Conservation (phyloP, 1,140 invertebrate species). For the Aphelenchoides besseyi region DNA sequence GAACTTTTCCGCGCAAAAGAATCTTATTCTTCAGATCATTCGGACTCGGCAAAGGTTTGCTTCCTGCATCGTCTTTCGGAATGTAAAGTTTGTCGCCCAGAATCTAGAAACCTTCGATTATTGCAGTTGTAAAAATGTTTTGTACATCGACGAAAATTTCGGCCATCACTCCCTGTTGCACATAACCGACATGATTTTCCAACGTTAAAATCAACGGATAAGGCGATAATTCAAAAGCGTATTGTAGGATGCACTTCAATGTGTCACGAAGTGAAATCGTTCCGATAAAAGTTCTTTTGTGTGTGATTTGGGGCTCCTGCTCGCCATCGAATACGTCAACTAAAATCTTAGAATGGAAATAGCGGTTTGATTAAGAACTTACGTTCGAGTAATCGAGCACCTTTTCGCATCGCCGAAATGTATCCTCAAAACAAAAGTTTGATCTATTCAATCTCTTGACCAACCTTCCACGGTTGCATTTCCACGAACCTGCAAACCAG, state of each 20-base stretch:
- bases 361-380: constrained; percentile 34
- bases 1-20: constrained; percentile 40
- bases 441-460: too few relatives aligned
- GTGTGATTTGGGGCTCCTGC: constrained; percentile 65
- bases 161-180: constrained; percentile 94
- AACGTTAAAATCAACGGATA: constrained; percentile 95
- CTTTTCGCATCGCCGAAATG: constrained; percentile 80
- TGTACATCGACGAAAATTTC: constrained; percentile 62
- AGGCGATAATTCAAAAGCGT: constrained; percentile 47
- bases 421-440: too few relatives aligned
- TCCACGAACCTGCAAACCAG: constrained; percentile 91
- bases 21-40: constrained; percentile 44
- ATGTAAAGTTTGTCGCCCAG: constrained; percentile 43
- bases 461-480: constrained; percentile 89
- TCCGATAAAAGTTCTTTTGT: constrained; percentile 65
- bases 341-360: constrained; percentile 48
- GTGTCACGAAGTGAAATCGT: constrained; percentile 65
- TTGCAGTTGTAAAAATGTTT: constrained; percentile 3
- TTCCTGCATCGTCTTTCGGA: constrained; percentile 32
- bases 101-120: constrained; percentile 45
- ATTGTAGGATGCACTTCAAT: constrained; percentile 70
- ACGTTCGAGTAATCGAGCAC: constrained; percentile 89
- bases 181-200: constrained; percentile 92
- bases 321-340: constrained; percentile 67
- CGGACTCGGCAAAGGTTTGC: constrained; percentile 41